Evolutionary conservation across 2,888 invertebrate genomes (phyloP).

Genomic region (Choristoneura rosaceana): DNA sequence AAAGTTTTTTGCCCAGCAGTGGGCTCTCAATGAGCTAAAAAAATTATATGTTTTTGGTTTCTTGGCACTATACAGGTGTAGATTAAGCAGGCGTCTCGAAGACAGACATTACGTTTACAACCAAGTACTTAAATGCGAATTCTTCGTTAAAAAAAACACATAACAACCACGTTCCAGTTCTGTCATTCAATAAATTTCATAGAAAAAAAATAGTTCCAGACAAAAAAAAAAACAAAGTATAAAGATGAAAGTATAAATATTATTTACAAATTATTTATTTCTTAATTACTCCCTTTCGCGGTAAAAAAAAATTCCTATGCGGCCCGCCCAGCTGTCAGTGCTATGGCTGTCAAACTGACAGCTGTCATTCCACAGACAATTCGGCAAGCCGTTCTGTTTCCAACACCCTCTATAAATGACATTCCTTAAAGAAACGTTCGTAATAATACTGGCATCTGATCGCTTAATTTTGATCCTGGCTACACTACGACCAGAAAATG

Average conservation of each 20-base stretch:
- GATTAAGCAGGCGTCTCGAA: too few relatives aligned
- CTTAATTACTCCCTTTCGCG: conserved; percentile 47
- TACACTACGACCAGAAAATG: not conserved
- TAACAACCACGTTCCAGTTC: conserved; percentile 36
- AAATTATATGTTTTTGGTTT: too few relatives aligned
- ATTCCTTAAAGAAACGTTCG: not conserved
- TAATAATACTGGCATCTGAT: conserved; percentile 5
- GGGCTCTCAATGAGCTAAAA: too few relatives aligned
- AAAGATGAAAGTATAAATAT: conserved; percentile 60
- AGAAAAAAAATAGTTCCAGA: conserved; percentile 22
- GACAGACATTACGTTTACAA: conserved; percentile 15
- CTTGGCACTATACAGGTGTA: too few relatives aligned
- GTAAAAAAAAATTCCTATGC: conserved; percentile 49
- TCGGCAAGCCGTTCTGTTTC: conserved; percentile 1
- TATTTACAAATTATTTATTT: conserved; percentile 62
- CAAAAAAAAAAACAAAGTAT: conserved; percentile 27
- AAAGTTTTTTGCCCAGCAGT: too few relatives aligned
- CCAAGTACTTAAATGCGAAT: conserved; percentile 37
- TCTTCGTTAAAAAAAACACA: conserved; percentile 22
- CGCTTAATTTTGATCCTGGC: not conserved
- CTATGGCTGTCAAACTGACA: conserved; percentile 1
- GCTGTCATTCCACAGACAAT: conserved; percentile 3
- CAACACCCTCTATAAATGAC: conserved; percentile 14
- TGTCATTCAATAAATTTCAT: conserved; percentile 27
- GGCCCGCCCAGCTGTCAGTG: conserved; percentile 9